phyloP scores from a whole-genome alignment of 2,113 vertebrate species.

The Aythya baeri region DNA sequence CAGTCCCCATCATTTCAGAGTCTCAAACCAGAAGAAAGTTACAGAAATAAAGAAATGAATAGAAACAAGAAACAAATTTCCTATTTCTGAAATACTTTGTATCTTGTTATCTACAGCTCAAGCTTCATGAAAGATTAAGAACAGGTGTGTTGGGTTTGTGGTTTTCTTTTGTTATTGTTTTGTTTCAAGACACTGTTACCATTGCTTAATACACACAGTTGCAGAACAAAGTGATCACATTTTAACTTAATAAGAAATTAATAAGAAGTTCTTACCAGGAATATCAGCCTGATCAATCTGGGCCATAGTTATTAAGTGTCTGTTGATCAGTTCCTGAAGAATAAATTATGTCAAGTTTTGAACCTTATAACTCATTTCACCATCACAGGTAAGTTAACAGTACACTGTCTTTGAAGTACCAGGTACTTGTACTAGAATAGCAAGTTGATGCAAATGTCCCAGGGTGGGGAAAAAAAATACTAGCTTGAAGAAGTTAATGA shows the following conservation, averaged over 20 bases:
- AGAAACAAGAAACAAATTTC: background rate
- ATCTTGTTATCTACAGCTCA: background rate
- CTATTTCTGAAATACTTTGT: background rate
- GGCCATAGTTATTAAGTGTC: conserved; percentile 98
- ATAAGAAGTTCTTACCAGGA: conserved; percentile 83
- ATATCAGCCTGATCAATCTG: conserved; percentile 98
- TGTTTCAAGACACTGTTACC: background rate
- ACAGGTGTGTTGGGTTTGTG: background rate
- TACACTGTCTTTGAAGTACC: background rate
- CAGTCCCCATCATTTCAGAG: background rate
- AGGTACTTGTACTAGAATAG: background rate
- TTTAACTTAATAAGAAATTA: background rate
- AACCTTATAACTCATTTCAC: background rate
- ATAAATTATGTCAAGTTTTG: conserved; percentile 34
- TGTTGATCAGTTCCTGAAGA: conserved; percentile 95
- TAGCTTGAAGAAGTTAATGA: background rate
- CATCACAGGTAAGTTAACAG: background rate
- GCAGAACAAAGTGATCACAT: background rate
- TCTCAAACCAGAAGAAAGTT: background rate
- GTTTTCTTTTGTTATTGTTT: background rate
- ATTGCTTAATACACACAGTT: background rate
- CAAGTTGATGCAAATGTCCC: background rate
- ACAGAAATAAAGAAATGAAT: background rate
- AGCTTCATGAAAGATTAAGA: background rate
- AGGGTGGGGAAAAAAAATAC: too few species aligned